Conservation (phyloP, 2,113 vertebrate species). For the Equus quagga region DNA sequence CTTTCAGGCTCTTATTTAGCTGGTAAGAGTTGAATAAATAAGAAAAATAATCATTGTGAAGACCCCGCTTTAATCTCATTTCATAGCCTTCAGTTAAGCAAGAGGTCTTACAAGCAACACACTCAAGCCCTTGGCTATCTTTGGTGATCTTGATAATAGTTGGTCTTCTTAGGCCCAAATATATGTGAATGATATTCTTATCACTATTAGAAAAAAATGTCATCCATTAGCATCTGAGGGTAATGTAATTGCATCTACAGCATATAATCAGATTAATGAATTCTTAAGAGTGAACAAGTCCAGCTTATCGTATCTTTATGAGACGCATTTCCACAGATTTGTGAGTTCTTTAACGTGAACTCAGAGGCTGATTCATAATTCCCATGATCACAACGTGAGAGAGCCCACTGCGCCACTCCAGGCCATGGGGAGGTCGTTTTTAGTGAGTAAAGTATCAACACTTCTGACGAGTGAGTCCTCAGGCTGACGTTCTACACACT, state of each 20-base stretch:
- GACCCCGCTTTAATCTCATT: neutral
- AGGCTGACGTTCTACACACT: neutral
- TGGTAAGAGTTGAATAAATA: neutral
- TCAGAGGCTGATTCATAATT: neutral
- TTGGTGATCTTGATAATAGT: neutral
- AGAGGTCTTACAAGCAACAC: neutral
- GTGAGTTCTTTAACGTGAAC: neutral
- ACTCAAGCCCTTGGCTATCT: neutral
- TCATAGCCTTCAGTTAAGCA: neutral
- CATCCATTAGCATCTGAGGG: neutral
- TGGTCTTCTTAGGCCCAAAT: neutral
- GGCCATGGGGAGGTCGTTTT: neutral
- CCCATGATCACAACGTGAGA: neutral
- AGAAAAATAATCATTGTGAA: neutral
- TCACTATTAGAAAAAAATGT: neutral
- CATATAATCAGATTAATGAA: conserved; percentile 45
- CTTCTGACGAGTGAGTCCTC: neutral
- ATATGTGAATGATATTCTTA: neutral
- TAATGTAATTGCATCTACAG: neutral
- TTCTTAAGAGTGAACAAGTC: conserved; percentile 19
- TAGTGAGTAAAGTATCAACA: neutral
- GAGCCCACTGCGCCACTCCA: neutral
- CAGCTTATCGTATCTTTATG: neutral
- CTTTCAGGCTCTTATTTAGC: neutral
- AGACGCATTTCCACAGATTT: neutral